Percentiles rank a stretch among this genome's conserved stretches.
These are phyloP conservation scores for Mizuhopecten yessoensis DNA, from an alignment of 1,140 invertebrate species.

Conservation along the genomic window DNA sequence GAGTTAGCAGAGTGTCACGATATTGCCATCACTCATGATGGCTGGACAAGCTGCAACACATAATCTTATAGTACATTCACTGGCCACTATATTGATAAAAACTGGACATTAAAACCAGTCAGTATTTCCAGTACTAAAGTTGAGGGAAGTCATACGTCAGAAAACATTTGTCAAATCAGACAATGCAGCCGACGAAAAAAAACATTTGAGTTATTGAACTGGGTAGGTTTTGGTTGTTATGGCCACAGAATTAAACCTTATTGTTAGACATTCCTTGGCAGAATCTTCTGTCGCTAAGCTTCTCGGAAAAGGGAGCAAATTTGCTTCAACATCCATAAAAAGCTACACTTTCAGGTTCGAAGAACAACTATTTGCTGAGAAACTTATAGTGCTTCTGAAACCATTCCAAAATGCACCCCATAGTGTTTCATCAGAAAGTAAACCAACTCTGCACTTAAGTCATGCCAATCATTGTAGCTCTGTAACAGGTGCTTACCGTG, in stretches of 20 bases:
- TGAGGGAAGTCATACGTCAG: not conserved
- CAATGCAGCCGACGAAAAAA: slow-evolving; percentile 57
- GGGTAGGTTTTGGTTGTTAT: slow-evolving; percentile 56
- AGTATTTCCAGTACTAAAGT: not conserved
- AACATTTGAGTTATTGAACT: slow-evolving; percentile 44
- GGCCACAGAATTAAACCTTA: slow-evolving; percentile 53
- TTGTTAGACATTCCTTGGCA: slow-evolving; percentile 48
- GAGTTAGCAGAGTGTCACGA: not conserved
- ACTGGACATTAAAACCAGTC: slow-evolving; percentile 36
- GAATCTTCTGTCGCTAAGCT: slow-evolving; percentile 44
- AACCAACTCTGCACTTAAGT: no score
- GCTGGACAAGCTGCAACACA: slow-evolving; percentile 44
- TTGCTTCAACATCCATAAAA: no score
- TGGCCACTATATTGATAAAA: slow-evolving; percentile 28
- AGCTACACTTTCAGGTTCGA: no score
- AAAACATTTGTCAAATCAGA: slow-evolving; percentile 23
- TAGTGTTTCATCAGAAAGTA: no score
- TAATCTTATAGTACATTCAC: slow-evolving; percentile 19
- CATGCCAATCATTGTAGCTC: no score
- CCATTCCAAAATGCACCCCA: no score
- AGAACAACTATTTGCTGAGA: no score
- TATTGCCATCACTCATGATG: slow-evolving; percentile 24
- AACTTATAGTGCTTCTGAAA: no score
- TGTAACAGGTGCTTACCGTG: no score
- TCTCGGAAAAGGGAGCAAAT: no score